A percentile compares a stretch with the other conserved stretches of the same genome.
phyloP scores from a whole-genome alignment of 2,888 invertebrate species.

The Acanthopleura granulata region DNA sequence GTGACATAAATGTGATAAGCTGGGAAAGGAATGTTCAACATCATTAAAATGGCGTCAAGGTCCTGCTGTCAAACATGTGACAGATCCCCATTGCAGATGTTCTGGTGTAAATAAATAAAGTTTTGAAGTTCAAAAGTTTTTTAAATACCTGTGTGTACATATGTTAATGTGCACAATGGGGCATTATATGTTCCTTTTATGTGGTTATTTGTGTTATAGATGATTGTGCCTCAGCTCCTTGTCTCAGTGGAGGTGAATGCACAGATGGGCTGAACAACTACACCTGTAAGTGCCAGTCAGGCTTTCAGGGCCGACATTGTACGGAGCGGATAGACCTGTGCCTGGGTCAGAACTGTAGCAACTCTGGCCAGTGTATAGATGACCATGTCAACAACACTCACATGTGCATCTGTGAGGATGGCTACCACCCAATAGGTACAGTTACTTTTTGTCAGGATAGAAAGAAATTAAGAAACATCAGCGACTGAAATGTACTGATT shows the following conservation, averaged over 20 bases:
- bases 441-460: no score
- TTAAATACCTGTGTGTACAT: background rate
- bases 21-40: no score
- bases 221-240: slow-evolving; percentile 45
- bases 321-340: slow-evolving; percentile 72
- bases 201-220: slow-evolving; percentile 32
- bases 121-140: background rate
- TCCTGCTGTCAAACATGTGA: no score
- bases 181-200: background rate
- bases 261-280: slow-evolving; percentile 77
- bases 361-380: slow-evolving; percentile 42
- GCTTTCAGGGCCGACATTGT: slow-evolving; percentile 87
- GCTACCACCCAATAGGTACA: no score
- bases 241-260: slow-evolving; percentile 48
- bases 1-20: no score
- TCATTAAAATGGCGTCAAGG: no score
- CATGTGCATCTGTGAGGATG: slow-evolving; percentile 48
- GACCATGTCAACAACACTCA: slow-evolving; percentile 35
- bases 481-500: no score
- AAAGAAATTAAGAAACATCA: no score
- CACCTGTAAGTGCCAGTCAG: slow-evolving; percentile 85
- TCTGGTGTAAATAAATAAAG: background rate
- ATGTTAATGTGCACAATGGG: background rate
- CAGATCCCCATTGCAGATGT: no score
- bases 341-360: slow-evolving; percentile 30